Conservation (phyloP, 2,888 invertebrate genomes). For the Andrena bicolor region DNA sequence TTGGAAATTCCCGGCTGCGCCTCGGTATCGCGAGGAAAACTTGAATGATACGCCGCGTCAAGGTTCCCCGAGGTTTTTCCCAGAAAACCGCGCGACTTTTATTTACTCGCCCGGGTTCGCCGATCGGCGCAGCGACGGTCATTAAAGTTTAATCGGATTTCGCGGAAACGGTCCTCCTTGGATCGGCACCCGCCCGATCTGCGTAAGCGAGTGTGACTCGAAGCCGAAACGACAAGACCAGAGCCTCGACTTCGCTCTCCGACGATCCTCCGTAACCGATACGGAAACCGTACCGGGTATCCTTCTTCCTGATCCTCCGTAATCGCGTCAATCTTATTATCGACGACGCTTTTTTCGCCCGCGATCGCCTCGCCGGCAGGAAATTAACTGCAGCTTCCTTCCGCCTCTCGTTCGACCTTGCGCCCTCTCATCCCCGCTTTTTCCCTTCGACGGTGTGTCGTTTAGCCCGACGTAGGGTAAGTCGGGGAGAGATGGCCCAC, state of each 20-base stretch:
- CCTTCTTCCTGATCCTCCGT: constrained; percentile 9
- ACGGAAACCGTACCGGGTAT: constrained; percentile 17
- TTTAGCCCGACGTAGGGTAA: background rate
- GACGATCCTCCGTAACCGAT: constrained; percentile 9
- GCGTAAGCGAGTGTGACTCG: background rate
- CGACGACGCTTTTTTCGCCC: background rate
- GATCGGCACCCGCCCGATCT: background rate
- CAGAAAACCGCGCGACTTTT: constrained; percentile 5
- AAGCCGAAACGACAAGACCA: background rate
- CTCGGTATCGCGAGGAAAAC: constrained; percentile 32
- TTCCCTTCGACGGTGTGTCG: background rate
- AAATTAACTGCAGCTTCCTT: constrained; percentile 74
- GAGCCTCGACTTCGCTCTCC: background rate
- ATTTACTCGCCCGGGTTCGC: background rate
- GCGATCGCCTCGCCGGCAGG: constrained; percentile 66
- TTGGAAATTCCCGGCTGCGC: constrained; percentile 47
- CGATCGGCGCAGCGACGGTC: background rate
- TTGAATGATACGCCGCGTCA: constrained; percentile 29
- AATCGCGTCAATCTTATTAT: constrained; percentile 9
- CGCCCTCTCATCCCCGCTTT: background rate
- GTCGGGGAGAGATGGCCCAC: too few species aligned
- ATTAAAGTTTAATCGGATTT: constrained; percentile 16
- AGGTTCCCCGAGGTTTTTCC: constrained; percentile 19
- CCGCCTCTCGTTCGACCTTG: constrained; percentile 47
- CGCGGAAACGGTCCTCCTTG: background rate